Evolutionary conservation across 2,797 vertebrate genomes (phyloP).

Genomic region (Acipenser ruthenus): DNA sequence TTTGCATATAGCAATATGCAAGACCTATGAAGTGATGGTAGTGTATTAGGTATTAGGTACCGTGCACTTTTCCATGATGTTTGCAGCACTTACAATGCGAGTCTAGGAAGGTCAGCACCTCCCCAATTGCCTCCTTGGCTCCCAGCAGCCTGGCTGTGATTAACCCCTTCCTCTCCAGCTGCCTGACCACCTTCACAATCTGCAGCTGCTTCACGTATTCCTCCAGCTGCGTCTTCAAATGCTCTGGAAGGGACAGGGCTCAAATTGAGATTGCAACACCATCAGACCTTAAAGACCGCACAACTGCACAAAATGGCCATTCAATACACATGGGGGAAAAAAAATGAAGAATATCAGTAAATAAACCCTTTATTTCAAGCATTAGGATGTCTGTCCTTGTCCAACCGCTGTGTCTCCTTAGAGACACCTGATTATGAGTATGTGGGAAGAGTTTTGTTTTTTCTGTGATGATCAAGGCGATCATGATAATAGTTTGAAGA

Average conservation of each 20-base stretch:
- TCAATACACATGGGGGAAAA: constrained; percentile 23
- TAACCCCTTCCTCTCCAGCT: constrained; percentile 82
- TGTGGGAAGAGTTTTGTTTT: too few species aligned
- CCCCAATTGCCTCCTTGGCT: constrained; percentile 75
- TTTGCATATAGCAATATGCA: too few species aligned
- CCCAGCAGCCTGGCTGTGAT: constrained; percentile 87
- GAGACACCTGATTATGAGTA: too few species aligned
- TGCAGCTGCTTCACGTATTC: constrained; percentile 68
- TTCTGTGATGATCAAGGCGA: too few species aligned
- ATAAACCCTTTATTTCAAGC: too few species aligned
- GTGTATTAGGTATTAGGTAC: too few species aligned
- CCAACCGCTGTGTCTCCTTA: too few species aligned
- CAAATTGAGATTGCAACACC: neutral
- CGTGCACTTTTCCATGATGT: too few species aligned
- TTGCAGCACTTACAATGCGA: constrained; percentile 79
- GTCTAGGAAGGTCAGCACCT: constrained; percentile 90
- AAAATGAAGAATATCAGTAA: too few species aligned
- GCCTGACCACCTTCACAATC: constrained; percentile 79
- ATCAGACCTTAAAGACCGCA: constrained; percentile 20
- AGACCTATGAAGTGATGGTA: too few species aligned
- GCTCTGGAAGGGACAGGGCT: constrained; percentile 50
- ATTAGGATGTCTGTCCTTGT: too few species aligned
- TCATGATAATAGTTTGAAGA: too few species aligned
- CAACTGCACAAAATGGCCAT: constrained; percentile 12
- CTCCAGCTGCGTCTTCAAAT: constrained; percentile 73